A percentile compares a stretch with the other conserved stretches of the same genome.
Conservation (phyloP, 2,797 vertebrate species). For the Cirrhinus mrigala region DNA sequence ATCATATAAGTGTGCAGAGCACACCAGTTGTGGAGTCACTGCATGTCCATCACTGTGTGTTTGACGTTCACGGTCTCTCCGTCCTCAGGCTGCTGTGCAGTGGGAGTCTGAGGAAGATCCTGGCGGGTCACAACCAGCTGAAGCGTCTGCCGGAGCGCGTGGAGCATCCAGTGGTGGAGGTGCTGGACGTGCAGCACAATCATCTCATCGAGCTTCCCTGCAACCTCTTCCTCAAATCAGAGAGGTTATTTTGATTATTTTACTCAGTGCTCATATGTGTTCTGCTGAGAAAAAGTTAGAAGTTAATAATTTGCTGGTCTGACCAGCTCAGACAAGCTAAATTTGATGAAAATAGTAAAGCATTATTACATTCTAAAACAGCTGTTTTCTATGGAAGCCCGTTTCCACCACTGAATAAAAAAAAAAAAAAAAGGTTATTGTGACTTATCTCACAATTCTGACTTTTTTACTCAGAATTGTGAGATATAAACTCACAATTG, state of each 20-base stretch:
- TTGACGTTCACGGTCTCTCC: background rate
- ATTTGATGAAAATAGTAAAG: background rate
- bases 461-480: too few relatives aligned
- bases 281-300: background rate
- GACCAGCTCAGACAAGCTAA: background rate
- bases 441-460: too few relatives aligned
- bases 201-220: constrained; percentile 91
- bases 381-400: too few relatives aligned
- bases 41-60: background rate
- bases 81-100: constrained; percentile 88
- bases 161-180: constrained; percentile 89
- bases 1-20: too few relatives aligned
- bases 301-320: background rate
- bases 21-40: too few relatives aligned
- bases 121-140: constrained; percentile 90
- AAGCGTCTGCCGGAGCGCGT: constrained; percentile 89
- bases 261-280: background rate
- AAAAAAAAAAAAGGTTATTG: too few relatives aligned
- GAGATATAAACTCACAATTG: too few relatives aligned
- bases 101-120: constrained; percentile 90
- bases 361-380: too few relatives aligned
- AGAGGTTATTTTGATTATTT: constrained; percentile 76
- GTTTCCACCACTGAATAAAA: too few relatives aligned
- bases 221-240: constrained; percentile 92
- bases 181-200: constrained; percentile 95